phyloP scores from a whole-genome alignment of 2,113 vertebrate genomes.

The Lathamus discolor region DNA sequence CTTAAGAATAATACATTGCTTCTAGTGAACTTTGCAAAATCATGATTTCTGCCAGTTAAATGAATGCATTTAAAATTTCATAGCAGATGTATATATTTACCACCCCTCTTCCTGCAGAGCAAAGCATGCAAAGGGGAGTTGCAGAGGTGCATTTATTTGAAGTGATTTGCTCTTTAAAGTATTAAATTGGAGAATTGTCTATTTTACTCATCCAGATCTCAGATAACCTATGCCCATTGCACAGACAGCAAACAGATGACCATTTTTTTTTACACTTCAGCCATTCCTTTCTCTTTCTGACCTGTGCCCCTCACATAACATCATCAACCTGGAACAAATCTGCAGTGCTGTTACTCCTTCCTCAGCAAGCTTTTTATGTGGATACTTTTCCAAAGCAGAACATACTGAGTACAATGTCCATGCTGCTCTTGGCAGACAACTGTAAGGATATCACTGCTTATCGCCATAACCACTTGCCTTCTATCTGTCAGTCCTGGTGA shows the following conservation, averaged over 20 bases:
- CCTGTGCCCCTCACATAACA: background rate
- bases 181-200: background rate
- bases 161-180: background rate
- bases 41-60: background rate
- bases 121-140: background rate
- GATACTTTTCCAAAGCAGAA: background rate
- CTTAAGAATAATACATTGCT: background rate
- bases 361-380: background rate
- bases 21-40: background rate
- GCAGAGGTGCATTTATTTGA: background rate
- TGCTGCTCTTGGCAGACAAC: rapidly evolving
- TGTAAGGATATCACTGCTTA: background rate
- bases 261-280: background rate
- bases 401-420: background rate
- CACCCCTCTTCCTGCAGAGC: background rate
- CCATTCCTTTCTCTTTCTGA: background rate
- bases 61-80: background rate
- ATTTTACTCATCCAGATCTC: background rate
- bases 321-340: background rate
- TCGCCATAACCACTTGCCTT: background rate
- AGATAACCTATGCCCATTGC: background rate
- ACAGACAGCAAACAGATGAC: background rate
- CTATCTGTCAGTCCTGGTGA: background rate
- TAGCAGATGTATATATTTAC: background rate
- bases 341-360: background rate